These are phyloP conservation scores for Xenopus petersii DNA, from an alignment of 2,797 vertebrate genomes.

Conservation along the genomic window DNA sequence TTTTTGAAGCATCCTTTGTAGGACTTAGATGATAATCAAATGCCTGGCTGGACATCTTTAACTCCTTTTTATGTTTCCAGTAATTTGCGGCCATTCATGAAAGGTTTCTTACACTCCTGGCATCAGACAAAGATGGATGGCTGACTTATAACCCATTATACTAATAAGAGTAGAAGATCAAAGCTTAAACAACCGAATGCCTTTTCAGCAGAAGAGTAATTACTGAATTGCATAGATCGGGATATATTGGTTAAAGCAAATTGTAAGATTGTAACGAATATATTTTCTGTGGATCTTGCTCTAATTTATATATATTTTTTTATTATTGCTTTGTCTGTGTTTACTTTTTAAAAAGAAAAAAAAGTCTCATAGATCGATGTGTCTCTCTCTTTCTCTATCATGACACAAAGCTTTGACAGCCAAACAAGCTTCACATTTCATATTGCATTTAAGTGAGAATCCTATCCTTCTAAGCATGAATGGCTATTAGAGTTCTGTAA, in stretches of 20 bases:
- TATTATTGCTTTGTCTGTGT: too few relatives aligned
- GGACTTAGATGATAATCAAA: slow-evolving; percentile 31
- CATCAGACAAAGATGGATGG: slow-evolving; percentile 35
- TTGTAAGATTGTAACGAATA: too few relatives aligned
- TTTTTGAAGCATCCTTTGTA: slow-evolving; percentile 31
- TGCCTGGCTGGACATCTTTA: slow-evolving; percentile 36
- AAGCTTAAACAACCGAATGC: slow-evolving; percentile 42
- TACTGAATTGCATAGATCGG: slow-evolving; percentile 38
- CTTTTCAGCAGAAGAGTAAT: slow-evolving; percentile 33
- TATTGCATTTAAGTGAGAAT: background rate
- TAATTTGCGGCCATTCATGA: slow-evolving; percentile 33
- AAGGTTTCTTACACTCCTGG: slow-evolving; percentile 3
- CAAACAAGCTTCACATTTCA: too few relatives aligned
- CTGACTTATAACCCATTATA: slow-evolving; percentile 45
- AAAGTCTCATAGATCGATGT: too few relatives aligned
- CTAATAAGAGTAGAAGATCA: slow-evolving; percentile 40
- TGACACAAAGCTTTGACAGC: too few relatives aligned
- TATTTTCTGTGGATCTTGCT: too few relatives aligned
- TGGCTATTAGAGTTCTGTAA: too few relatives aligned
- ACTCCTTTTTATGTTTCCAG: slow-evolving; percentile 33
- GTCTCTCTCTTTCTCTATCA: too few relatives aligned
- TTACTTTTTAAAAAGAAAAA: too few relatives aligned
- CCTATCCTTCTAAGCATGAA: background rate
- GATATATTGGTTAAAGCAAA: slow-evolving; percentile 6
- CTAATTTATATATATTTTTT: too few relatives aligned